Percentiles rank a stretch among this genome's conserved stretches.
Conservation (phyloP, 2,797 vertebrate species). For the Pachyuromys duprasi region DNA sequence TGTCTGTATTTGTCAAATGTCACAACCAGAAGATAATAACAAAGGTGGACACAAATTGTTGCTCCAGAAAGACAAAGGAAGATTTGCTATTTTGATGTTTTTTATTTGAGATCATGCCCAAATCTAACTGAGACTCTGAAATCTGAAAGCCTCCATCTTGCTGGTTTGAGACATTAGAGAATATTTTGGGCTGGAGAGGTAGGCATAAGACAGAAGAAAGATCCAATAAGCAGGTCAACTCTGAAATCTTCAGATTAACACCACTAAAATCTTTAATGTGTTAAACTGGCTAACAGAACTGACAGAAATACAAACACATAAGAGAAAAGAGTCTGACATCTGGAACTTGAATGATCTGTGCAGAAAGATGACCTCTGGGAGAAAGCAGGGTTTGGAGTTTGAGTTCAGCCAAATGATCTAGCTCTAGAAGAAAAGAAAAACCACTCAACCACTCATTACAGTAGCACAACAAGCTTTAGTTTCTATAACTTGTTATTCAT, state of each 20-base stretch:
- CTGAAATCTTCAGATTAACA: background rate
- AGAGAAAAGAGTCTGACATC: background rate
- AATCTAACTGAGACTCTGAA: background rate
- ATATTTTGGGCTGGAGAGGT: background rate
- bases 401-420: conserved; percentile 10
- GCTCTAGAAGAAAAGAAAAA: background rate
- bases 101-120: background rate
- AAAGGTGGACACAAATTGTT: background rate
- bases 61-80: conserved; percentile 10
- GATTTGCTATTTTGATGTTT: conserved; percentile 9
- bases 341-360: background rate
- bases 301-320: background rate
- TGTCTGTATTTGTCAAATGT: background rate
- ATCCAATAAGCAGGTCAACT: background rate
- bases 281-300: background rate
- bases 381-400: background rate
- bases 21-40: background rate
- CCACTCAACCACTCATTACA: background rate
- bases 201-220: background rate
- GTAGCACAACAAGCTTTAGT: background rate
- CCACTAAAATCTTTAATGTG: background rate
- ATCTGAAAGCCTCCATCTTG: background rate
- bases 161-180: background rate
- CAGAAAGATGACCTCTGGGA: background rate
- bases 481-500: background rate